Conservation (phyloP, 2,797 vertebrate genomes). For the Danio aesculapii region DNA sequence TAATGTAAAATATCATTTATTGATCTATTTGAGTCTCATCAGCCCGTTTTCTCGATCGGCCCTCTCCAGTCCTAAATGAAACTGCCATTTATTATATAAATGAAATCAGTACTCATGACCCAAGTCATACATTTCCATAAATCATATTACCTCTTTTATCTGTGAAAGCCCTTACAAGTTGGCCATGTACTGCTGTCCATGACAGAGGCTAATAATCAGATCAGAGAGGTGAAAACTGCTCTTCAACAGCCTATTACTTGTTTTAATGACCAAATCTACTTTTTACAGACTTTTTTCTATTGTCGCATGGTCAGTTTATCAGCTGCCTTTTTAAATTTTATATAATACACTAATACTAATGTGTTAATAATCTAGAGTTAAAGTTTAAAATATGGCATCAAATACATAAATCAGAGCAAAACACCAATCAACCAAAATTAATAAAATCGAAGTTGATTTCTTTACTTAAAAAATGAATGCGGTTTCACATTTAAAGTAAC, state of each 20-base stretch:
- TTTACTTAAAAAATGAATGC: no score
- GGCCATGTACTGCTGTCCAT: background rate
- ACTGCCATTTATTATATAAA: constrained; percentile 30
- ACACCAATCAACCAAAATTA: background rate
- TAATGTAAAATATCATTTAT: background rate
- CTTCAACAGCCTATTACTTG: constrained; percentile 33
- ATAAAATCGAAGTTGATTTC: background rate
- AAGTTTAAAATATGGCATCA: background rate
- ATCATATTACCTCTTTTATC: background rate
- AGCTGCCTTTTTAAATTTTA: background rate
- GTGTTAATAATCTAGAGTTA: background rate
- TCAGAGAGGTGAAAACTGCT: constrained; percentile 11
- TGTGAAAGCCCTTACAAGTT: background rate
- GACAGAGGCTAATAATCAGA: background rate
- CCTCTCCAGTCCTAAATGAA: background rate
- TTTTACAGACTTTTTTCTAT: constrained; percentile 15
- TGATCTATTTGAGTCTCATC: background rate
- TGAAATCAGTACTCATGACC: constrained; percentile 9
- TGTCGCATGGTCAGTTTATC: constrained; percentile 14
- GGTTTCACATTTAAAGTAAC: no score
- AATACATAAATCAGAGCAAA: background rate
- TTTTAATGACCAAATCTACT: constrained; percentile 43
- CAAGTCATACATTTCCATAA: constrained; percentile 13
- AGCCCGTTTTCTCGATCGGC: background rate
- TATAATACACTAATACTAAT: constrained; percentile 33